Evolutionary conservation across 2,888 invertebrate genomes (phyloP), one percentile per base, ranked within the genome.

Genomic region (Biston betularia): DNA sequence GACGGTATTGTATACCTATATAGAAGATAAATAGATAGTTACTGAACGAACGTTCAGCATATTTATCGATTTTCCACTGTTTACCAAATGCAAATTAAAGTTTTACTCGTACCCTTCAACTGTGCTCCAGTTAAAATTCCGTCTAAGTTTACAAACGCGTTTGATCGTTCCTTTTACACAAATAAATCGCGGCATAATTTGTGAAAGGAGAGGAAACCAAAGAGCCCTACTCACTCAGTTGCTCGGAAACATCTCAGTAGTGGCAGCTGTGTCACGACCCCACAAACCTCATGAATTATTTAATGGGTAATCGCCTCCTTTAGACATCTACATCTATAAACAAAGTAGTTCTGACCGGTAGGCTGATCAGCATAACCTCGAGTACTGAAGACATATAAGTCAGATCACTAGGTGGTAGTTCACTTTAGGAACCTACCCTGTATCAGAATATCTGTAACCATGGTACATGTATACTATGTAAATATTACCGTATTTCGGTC

Each of bases 201-300:
- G 81, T 74, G 79, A 75, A 79, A 76, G 79, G 70, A 83, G 87
- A 85, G 79, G 84, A 88, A 87, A 87, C 85, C 85, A 83, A 85
- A 81, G 79, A 72, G 76, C 74, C 73, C 72, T 75, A 76, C 79
- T 79, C 78, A 80, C 74, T 66, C 62, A 66, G 66, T 66, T 66
- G 6, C 71, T 75, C 62, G 74, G 70, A 75, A 80, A 75, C 75
- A 75, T 71, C 75, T 68, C 71, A 72, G 76, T 77, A 77, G 74
- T 79, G 81, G 79, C 87, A 87, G 84, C 86, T 88, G 87, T 80
- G 85, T 84, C 83, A 82, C 83, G 79, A 81, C 68, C 68, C 82
- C 81, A 79, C 78, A 83, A 78, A 79, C 77, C 77, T 88, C 82
- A 90, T 92, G 87, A 90, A 92, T 91, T 89, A 92, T 90, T 89